phyloP scores from a whole-genome alignment of 2,797 vertebrate genomes.

The Cirrhinus molitorella region DNA sequence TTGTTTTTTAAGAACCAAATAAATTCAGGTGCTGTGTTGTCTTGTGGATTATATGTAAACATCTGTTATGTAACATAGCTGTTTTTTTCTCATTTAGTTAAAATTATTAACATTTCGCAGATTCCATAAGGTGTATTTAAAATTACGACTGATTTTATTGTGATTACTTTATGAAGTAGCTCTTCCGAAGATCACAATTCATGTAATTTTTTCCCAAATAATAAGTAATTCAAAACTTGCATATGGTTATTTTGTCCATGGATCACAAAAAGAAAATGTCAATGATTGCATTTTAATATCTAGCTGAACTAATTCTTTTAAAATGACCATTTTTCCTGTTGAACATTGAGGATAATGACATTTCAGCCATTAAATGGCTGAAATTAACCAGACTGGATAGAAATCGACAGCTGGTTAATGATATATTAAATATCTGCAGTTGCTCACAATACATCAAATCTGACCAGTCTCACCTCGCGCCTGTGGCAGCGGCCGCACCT shows the following conservation, averaged over 20 bases:
- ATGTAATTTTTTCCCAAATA: not conserved
- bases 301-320: not conserved
- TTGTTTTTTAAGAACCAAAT: not conserved
- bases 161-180: not conserved
- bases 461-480: slow-evolving; percentile 83
- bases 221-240: not conserved
- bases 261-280: not conserved
- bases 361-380: not conserved
- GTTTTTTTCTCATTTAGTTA: too few relatives aligned
- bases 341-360: not conserved
- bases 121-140: not conserved
- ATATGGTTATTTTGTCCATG: not conserved
- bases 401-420: slow-evolving; percentile 12
- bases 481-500: slow-evolving; percentile 92
- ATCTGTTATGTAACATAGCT: not conserved
- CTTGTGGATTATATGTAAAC: too few relatives aligned
- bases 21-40: too few relatives aligned
- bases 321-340: not conserved
- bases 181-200: not conserved
- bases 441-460: not conserved
- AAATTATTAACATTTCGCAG: too few relatives aligned
- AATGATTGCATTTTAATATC: not conserved
- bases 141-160: not conserved
- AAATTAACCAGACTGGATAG: not conserved
- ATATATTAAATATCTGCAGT: not conserved